Evolutionary conservation across 2,113 vertebrate genomes (phyloP).

Genomic region (Thunnus maccoyii): DNA sequence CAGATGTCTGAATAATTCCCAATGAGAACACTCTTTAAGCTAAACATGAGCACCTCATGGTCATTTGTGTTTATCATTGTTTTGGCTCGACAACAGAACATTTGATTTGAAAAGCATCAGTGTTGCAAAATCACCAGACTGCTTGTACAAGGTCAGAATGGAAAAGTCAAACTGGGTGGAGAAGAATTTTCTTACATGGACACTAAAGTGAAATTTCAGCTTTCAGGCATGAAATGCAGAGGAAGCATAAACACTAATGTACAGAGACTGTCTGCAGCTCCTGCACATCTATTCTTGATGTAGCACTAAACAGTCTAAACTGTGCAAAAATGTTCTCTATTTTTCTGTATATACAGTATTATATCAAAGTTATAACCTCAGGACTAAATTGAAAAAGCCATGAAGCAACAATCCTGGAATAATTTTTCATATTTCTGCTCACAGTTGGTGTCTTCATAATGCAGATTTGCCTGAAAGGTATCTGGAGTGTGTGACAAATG

Average conservation of each 20-base stretch:
- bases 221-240: not conserved
- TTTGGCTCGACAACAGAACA: too few relatives aligned
- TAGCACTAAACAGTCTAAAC: not conserved
- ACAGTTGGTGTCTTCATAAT: not conserved
- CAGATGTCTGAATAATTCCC: too few relatives aligned
- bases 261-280: not conserved
- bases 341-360: not conserved
- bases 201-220: not conserved
- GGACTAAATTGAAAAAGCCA: not conserved
- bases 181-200: not conserved
- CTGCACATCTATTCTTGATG: not conserved
- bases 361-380: not conserved
- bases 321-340: not conserved
- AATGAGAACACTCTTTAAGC: too few relatives aligned
- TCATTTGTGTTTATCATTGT: not conserved
- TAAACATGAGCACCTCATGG: not conserved
- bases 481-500: not conserved
- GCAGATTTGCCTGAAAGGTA: not conserved
- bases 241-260: not conserved
- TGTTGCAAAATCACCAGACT: not conserved
- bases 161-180: not conserved
- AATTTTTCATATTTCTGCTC: too few relatives aligned
- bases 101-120: too few relatives aligned
- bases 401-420: not conserved
- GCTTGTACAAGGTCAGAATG: not conserved